Evolutionary conservation across 2,797 vertebrate species (phyloP).

Genomic region (Choloepus didactylus): DNA sequence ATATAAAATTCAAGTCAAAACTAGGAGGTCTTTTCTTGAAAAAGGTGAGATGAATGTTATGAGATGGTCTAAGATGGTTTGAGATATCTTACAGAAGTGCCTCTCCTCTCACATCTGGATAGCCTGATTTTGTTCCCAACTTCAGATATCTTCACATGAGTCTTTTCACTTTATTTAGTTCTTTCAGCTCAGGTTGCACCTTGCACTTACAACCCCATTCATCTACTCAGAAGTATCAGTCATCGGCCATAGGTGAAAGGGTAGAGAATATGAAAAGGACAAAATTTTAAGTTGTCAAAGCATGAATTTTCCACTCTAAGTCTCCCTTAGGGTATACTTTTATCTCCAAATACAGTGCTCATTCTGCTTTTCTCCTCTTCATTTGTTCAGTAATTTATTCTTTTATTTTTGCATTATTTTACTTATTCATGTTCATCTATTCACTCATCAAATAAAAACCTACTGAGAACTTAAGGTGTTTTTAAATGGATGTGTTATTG

Average conservation of each 20-base stretch:
- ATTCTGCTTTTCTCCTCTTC: not conserved
- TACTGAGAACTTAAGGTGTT: not conserved
- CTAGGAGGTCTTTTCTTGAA: constrained; percentile 44
- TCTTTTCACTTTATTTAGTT: constrained; percentile 37
- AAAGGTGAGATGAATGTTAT: constrained; percentile 42
- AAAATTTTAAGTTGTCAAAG: constrained; percentile 15
- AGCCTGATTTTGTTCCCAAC: not conserved
- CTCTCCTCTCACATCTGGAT: not conserved
- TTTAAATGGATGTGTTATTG: constrained; percentile 1
- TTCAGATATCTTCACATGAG: not conserved
- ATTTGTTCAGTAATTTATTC: not conserved
- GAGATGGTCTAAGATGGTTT: not conserved
- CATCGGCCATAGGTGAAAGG: not conserved
- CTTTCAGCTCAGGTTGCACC: not conserved
- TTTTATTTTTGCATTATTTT: constrained; percentile 5
- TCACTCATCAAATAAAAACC: not conserved
- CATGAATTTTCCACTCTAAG: not conserved
- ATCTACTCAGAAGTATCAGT: not conserved
- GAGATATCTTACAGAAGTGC: not conserved
- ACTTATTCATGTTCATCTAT: not conserved
- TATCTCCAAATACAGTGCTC: not conserved
- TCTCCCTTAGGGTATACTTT: not conserved
- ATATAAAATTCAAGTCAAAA: constrained; percentile 67
- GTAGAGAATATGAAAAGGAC: not conserved
- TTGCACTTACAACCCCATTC: not conserved